Evolutionary conservation across 1,140 invertebrate species (phyloP).

Genomic region (Drosophila cardini): DNA sequence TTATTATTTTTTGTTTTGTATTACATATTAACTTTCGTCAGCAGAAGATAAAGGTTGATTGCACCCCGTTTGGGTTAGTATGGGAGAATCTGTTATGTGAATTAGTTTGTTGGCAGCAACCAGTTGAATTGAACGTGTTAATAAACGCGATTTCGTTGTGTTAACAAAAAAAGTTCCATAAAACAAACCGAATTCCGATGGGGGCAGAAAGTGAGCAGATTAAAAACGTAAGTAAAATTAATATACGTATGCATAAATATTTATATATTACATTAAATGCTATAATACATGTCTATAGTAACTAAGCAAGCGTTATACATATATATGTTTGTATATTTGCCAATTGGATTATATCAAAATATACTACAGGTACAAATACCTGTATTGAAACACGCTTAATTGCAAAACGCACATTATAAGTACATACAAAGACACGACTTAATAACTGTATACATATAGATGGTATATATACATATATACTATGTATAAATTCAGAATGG

Average conservation of each 20-base stretch:
- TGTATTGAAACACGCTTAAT: conserved; percentile 56
- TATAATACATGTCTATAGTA: conserved; percentile 60
- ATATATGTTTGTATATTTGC: conserved; percentile 5
- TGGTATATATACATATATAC: background rate
- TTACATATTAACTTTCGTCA: conserved; percentile 21
- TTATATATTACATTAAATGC: conserved; percentile 46
- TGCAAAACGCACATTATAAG: conserved; percentile 54
- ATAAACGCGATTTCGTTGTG: background rate
- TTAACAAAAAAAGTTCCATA: conserved; percentile 12
- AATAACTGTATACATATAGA: conserved; percentile 2
- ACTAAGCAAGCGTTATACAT: conserved; percentile 56
- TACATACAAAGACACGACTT: conserved; percentile 39
- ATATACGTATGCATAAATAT: background rate
- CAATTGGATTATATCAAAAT: conserved; percentile 60
- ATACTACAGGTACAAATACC: conserved; percentile 44
- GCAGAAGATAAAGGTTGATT: background rate
- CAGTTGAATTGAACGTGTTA: conserved; percentile 21
- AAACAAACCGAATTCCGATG: conserved; percentile 33
- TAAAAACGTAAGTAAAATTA: conserved; percentile 53
- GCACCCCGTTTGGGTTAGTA: background rate
- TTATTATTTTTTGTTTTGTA: conserved; percentile 20
- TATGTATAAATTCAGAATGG: conserved; percentile 57
- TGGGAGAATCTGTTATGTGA: conserved; percentile 23
- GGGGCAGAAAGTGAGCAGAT: conserved; percentile 14
- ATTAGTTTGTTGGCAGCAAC: conserved; percentile 29